A percentile compares a stretch with the other conserved stretches of the same genome.
Evolutionary conservation across 2,113 vertebrate species (phyloP).

Genomic region (Diadophis punctatus): DNA sequence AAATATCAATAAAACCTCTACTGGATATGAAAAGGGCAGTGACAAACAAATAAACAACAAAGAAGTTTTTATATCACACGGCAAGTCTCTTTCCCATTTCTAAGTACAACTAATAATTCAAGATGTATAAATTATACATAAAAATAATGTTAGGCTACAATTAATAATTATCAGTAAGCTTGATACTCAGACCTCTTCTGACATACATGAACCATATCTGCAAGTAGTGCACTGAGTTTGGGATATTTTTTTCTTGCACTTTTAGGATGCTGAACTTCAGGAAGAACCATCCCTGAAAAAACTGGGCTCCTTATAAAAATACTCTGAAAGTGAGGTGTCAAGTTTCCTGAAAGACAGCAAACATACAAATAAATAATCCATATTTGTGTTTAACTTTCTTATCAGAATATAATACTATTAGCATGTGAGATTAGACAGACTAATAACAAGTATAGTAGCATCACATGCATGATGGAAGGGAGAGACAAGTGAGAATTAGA

Average conservation of each 20-base stretch:
- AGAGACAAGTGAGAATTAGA: background rate
- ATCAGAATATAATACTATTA: background rate
- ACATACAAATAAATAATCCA: background rate
- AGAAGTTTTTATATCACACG: background rate
- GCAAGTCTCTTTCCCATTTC: background rate
- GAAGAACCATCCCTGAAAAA: conserved; percentile 58
- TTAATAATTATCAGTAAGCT: conserved; percentile 21
- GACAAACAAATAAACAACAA: background rate
- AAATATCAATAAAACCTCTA: background rate
- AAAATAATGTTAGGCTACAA: conserved; percentile 18
- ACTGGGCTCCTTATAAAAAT: conserved; percentile 55
- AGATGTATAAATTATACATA: conserved; percentile 14
- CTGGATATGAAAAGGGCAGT: background rate
- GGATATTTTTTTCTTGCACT: conserved; percentile 59
- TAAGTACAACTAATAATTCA: background rate
- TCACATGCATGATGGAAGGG: background rate
- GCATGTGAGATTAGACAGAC: background rate
- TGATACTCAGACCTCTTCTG: conserved; percentile 44
- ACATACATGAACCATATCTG: conserved; percentile 70
- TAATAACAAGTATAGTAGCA: background rate
- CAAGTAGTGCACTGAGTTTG: conserved; percentile 57
- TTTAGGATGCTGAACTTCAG: conserved; percentile 58
- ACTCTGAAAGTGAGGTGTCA: conserved; percentile 55
- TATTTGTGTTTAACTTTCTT: background rate
- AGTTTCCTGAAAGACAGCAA: conserved; percentile 50